Evolutionary conservation across 2,888 invertebrate genomes (phyloP).

Genomic region (Laspeyria flexula): DNA sequence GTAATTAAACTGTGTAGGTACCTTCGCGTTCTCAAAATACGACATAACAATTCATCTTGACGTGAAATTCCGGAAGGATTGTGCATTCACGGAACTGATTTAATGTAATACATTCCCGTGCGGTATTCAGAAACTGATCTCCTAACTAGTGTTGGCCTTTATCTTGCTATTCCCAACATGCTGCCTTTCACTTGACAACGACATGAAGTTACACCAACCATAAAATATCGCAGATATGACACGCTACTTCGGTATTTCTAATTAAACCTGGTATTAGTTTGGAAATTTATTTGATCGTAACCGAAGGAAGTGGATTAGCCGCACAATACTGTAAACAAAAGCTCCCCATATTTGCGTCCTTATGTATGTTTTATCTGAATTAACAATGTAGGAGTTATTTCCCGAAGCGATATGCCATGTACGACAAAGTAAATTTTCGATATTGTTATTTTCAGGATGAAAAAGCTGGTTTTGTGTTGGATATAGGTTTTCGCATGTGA

Average conservation of each 20-base stretch:
- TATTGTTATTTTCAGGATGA: constrained; percentile 1
- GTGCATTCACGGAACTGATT: constrained; percentile 49
- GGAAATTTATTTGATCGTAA: constrained; percentile 14
- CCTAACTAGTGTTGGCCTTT: constrained; percentile 52
- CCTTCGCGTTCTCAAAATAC: constrained; percentile 19
- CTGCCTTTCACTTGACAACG: constrained; percentile 54
- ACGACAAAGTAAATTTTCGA: constrained; percentile 1
- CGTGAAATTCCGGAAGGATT: constrained; percentile 35
- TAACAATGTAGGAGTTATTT: constrained; percentile 12
- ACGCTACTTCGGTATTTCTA: constrained; percentile 21
- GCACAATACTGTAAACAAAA: constrained; percentile 24
- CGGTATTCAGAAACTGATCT: constrained; percentile 52
- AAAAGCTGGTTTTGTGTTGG: neutral
- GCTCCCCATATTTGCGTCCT: constrained; percentile 2
- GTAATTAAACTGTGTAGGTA: constrained; percentile 32
- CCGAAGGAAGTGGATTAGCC: constrained; percentile 16
- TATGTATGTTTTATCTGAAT: constrained; percentile 8
- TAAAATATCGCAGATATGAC: constrained; percentile 27
- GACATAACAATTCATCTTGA: constrained; percentile 22
- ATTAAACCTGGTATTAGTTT: constrained; percentile 30
- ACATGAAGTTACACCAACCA: constrained; percentile 28
- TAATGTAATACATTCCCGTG: constrained; percentile 52
- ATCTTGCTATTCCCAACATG: constrained; percentile 43
- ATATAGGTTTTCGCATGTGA: neutral
- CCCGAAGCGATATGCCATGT: constrained; percentile 5